Evolutionary conservation across 2,797 vertebrate species (phyloP), one percentile per base, ranked within the genome.

Genomic region (Rousettus madagascariensis): DNA sequence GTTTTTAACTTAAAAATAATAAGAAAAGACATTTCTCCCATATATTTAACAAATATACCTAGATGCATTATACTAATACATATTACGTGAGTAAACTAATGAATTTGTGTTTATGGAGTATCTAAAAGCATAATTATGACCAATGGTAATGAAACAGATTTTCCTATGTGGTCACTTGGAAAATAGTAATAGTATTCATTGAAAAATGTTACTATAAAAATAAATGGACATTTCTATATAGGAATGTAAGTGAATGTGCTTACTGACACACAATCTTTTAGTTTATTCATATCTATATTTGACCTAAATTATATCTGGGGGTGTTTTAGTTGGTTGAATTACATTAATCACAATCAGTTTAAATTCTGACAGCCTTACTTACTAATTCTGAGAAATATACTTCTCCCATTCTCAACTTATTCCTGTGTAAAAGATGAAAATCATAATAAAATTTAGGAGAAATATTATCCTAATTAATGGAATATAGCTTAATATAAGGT

Each of bases 121-220:
- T 84, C 26, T 28, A 38, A 95, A 88, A 87, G 68, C 72, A 53
- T 63, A 92, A 71, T 75, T 96, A 79, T 71, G 26, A 49, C 19
- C 51, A 86, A 7, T 85, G 22, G 69, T 63, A 78, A 80, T 84
- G n/a, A 90, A 91, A 66, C 36, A 93, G 38, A 61, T 80, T 94
- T 95, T 94, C 6, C 22, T 95, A 2, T 80, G 6, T 65, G 57
- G 15, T 38, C 3, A 51, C 8, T 69, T 86, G 43, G n/a, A 94
- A 97, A 68, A 66, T 63, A 79, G 22, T 38, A 46, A n/a, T 43
- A 41, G 36, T 61, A 26, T 66, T 91, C 49, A 43, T 16, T 33
- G 38, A 93, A 80, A 80, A 91, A 43, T 65, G 12, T 43, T 88
- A 38, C 24, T 82, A 1, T 66, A 49, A 95, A 90, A 91, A 49